Evolutionary conservation across 2,797 vertebrate species (phyloP), one percentile per base, ranked within the genome.

Genomic region (Fratercula arctica): DNA sequence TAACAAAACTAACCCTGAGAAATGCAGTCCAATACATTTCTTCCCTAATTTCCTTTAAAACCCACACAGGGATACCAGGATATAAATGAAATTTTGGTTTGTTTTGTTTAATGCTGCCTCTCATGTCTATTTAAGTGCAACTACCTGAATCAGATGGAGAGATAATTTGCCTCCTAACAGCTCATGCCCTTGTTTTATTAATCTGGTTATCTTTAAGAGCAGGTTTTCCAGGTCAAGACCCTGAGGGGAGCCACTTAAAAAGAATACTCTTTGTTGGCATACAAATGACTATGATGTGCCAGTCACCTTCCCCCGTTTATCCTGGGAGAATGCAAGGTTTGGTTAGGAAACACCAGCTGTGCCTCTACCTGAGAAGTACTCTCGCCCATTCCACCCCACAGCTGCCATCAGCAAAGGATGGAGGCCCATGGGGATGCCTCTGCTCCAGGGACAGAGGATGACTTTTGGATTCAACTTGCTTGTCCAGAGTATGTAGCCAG

Each of bases 141-240:
- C 79, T 90, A 48, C 35, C 87, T 79, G 67, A 60, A 80, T 95
- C 59, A 94, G 86, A 77, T 23, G n/a, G 51, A 92, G 68, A 91
- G 77, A 87, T 69, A 87, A 90, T 87, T 89, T 87, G 70, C 77
- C 45, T 92, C 84, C 45, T 82, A 90, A 85, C 45, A 90, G 61
- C 76, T 91, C 85, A 66, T 56, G 51, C 29, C 77, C 70, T 91
- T 74, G 70, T 50, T 91, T 93, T 95, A 88, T 90, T 88, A 79
- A 86, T 90, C 82, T 81, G 39, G 78, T 78, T 93, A 84, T 74
- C 73, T 84, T 97, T 93, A 93, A 88, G 54, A 54, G 35, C 16
- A 88, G 43, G 39, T 91, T 95, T 93, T 90, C 73, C 74, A 84
- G 54, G 89, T 88, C 1, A 0, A 88, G 63, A 86, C 74, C 54